These are phyloP conservation scores for Sipha flava DNA, from an alignment of 1,140 invertebrate genomes.

Conservation along the genomic window DNA sequence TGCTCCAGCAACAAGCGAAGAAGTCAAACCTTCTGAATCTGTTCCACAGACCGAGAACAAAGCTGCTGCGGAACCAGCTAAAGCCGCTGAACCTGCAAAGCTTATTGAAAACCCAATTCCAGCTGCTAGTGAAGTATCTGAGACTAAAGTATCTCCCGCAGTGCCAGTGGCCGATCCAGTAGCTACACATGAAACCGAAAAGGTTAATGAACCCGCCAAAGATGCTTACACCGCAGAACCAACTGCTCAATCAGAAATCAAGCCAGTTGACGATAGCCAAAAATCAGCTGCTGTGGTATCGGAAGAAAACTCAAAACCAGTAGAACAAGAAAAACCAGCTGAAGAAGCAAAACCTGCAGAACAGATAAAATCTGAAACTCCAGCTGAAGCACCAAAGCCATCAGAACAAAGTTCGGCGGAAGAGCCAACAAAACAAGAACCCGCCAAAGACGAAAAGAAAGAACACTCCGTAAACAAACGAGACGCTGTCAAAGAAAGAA, in stretches of 20 bases:
- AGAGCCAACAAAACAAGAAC: not conserved
- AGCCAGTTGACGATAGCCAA: not conserved
- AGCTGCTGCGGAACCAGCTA: constrained; percentile 10
- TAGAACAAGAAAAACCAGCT: not conserved
- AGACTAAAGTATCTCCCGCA: constrained; percentile 31
- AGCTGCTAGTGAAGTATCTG: constrained; percentile 34
- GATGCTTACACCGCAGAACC: constrained; percentile 25
- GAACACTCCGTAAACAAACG: constrained; percentile 30
- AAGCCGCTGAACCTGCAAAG: not conserved
- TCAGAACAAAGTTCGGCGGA: not conserved
- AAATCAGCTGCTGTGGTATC: constrained; percentile 16
- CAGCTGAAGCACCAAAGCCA: not conserved
- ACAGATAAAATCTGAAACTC: not conserved
- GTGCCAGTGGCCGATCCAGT: not conserved
- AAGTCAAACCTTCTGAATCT: constrained; percentile 5
- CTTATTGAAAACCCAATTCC: not conserved
- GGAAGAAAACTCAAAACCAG: not conserved
- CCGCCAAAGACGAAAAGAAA: constrained; percentile 27
- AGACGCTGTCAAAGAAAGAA: not conserved
- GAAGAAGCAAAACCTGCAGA: not conserved
- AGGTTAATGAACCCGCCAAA: constrained; percentile 34
- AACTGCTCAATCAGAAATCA: not conserved
- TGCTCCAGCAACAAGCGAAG: constrained; percentile 34
- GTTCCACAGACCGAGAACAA: not conserved
- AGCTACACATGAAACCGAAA: constrained; percentile 4